These are phyloP conservation scores for Chloroceryle aenea DNA, from an alignment of 2,113 vertebrate genomes.

Conservation along the genomic window DNA sequence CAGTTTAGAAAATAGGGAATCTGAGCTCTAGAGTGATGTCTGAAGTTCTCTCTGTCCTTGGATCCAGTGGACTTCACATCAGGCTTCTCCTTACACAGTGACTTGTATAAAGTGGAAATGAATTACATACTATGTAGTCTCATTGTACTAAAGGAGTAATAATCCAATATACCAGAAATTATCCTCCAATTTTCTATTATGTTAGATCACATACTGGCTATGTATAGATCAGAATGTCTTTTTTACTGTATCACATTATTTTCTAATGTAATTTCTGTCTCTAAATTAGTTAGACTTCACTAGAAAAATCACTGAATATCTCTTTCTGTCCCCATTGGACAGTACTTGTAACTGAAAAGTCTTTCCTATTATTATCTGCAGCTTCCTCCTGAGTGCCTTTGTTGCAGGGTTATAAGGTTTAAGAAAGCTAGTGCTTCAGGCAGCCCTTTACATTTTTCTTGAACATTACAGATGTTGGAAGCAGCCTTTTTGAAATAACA, in stretches of 20 bases:
- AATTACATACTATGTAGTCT: background rate
- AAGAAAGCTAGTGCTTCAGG: conserved; percentile 15
- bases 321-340: background rate
- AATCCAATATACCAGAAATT: background rate
- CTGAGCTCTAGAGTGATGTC: background rate
- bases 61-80: background rate
- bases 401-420: conserved; percentile 6
- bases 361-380: background rate
- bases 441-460: background rate
- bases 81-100: background rate
- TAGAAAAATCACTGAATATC: background rate
- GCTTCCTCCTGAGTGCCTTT: background rate
- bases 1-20: background rate
- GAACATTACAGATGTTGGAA: background rate
- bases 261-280: background rate
- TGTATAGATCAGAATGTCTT: background rate
- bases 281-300: background rate
- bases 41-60: background rate
- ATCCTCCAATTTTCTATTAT: background rate
- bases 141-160: background rate
- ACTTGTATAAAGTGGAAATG: background rate
- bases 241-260: background rate
- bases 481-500: background rate
- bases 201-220: background rate
- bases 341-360: background rate